Evolutionary conservation across 1,140 invertebrate genomes (phyloP), one percentile per base, ranked within the genome.

Genomic region (Drosophila eugracilis): DNA sequence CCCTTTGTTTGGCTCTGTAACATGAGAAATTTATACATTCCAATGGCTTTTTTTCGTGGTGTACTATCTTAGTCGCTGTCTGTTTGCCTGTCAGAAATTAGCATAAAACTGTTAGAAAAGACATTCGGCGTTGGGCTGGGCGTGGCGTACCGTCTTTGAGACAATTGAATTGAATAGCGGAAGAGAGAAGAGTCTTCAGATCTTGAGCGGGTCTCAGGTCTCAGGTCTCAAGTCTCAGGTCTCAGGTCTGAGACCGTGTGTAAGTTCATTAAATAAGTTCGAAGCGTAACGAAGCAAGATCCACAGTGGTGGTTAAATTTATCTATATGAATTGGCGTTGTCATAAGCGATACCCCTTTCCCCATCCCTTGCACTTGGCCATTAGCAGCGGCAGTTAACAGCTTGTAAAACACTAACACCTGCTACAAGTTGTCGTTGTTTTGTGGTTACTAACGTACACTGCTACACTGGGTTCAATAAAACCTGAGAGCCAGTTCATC

Each of bases 361-460:
- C 12, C 34, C 1, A 12, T 19, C 21, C 7, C 42, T 39, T 63
- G 50, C 49, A 69, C 65, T 71, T 59, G 59, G 39, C 70, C 71
- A 83, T 83, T 83, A 83, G 79, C 75, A 59, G 79, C 59, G 59
- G 79, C 79, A 84, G 79, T 83, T 83, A 83, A 84, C 79, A 83
- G 79, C 79, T 83, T 83, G 79, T 83, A 83, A 83, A 84, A 78
- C 79, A 83, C 70, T 54, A 84, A 78, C 79, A 83, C 79, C 79
- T 83, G 79, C 79, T 72, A 78, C 79, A 84, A 78, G 50, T 63
- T 63, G 37, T 58, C 58, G 48, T 62, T 59, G 55, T 42, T 50
- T 58, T 60, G 22, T 15, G 21, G 37, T 36, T 57, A 52, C n/a
- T n/a, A n/a, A n/a, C n/a, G n/a, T n/a, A n/a, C n/a, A n/a, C 36